Percentiles rank a stretch among this genome's conserved stretches.
These are phyloP conservation scores for Patella vulgata DNA, from an alignment of 1,140 invertebrate species.

Conservation along the genomic window DNA sequence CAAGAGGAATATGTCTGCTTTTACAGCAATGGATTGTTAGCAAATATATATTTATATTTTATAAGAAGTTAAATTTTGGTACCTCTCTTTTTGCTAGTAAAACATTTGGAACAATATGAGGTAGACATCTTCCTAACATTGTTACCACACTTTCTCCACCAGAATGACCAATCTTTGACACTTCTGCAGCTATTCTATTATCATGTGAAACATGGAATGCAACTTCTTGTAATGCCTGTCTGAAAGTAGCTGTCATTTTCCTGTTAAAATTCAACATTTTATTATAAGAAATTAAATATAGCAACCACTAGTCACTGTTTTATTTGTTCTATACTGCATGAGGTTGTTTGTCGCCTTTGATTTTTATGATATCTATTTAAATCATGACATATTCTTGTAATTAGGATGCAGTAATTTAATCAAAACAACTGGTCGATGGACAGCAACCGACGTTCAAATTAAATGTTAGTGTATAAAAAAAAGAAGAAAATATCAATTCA, in stretches of 20 bases:
- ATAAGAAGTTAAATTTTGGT: too few species aligned
- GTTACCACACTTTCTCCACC: slow-evolving; percentile 56
- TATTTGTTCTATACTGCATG: not conserved
- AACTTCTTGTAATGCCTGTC: slow-evolving; percentile 66
- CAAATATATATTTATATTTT: too few species aligned
- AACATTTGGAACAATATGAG: slow-evolving; percentile 77
- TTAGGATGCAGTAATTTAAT: too few species aligned
- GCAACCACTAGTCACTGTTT: too few species aligned
- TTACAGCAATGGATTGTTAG: not conserved
- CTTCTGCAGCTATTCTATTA: slow-evolving; percentile 65
- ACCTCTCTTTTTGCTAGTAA: slow-evolving; percentile 77
- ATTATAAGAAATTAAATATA: slow-evolving; percentile 7
- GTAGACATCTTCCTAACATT: slow-evolving; percentile 68
- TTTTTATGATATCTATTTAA: too few species aligned
- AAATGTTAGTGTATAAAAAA: too few species aligned
- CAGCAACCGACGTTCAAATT: too few species aligned
- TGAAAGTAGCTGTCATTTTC: slow-evolving; percentile 69
- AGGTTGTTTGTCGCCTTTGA: not conserved
- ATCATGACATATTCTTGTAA: too few species aligned
- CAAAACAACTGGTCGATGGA: too few species aligned
- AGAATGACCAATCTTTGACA: slow-evolving; percentile 58
- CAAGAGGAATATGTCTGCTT: not conserved
- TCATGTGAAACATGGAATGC: slow-evolving; percentile 61
- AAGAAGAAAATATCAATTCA: too few species aligned
- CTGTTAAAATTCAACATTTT: slow-evolving; percentile 31